These are phyloP conservation scores for Danio aesculapii DNA, from an alignment of 2,797 vertebrate genomes.

Conservation along the genomic window DNA sequence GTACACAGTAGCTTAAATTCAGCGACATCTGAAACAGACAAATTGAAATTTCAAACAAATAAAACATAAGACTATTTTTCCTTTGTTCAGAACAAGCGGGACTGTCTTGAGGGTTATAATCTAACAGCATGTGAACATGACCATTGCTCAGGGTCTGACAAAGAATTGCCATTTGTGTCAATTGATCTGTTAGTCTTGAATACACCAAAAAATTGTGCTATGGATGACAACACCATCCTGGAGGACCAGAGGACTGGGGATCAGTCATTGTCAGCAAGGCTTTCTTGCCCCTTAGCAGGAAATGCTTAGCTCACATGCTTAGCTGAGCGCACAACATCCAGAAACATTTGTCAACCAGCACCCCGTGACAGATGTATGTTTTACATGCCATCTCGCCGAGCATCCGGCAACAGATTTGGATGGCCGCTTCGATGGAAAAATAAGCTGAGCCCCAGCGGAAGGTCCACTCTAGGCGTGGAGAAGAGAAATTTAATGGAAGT, in stretches of 20 bases:
- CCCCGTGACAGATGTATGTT: conserved; percentile 52
- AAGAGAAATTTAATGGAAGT: conserved; percentile 26
- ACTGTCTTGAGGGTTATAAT: background rate
- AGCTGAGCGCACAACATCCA: conserved; percentile 31
- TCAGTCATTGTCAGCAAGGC: conserved; percentile 43
- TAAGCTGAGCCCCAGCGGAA: background rate
- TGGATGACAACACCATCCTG: conserved; percentile 10
- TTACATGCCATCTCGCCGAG: conserved; percentile 39
- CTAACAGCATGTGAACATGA: conserved; percentile 1
- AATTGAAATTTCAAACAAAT: background rate
- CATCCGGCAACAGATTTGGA: conserved; percentile 52
- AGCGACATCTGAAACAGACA: background rate
- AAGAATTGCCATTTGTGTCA: conserved; percentile 18
- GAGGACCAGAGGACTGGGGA: background rate
- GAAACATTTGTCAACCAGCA: conserved; percentile 56
- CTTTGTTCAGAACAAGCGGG: background rate
- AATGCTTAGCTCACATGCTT: conserved; percentile 49
- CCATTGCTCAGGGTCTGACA: background rate
- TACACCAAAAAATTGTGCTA: background rate
- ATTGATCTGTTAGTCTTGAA: conserved; percentile 29
- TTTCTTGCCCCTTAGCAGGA: conserved; percentile 35
- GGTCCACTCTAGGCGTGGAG: background rate
- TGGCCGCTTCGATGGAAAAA: conserved; percentile 31
- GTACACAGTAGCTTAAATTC: background rate
- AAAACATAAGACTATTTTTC: background rate